A percentile compares a stretch with the other conserved stretches of the same genome.
Evolutionary conservation across 1,140 invertebrate species (phyloP).

Genomic region (Drepana arcuata): DNA sequence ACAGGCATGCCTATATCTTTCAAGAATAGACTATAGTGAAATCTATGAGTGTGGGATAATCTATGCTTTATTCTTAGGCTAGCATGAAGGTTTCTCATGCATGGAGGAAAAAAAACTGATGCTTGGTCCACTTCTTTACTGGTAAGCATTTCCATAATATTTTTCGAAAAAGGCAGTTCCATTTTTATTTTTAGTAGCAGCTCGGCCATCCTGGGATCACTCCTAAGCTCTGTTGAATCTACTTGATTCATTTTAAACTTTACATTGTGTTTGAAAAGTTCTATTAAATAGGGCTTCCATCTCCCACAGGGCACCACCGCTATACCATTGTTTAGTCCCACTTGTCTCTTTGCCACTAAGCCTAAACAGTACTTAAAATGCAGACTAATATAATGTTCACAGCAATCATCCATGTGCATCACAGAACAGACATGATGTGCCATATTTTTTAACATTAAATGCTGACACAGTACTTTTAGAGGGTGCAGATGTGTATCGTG

Average conservation of each 20-base stretch:
- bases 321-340: slow-evolving; percentile 67
- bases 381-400: slow-evolving; percentile 45
- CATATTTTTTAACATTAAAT: slow-evolving; percentile 41
- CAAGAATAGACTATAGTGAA: slow-evolving; percentile 79
- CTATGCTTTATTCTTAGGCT: slow-evolving; percentile 77
- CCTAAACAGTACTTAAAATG: slow-evolving; percentile 69
- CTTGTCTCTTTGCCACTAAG: slow-evolving; percentile 65
- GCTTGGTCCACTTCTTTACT: slow-evolving; percentile 68
- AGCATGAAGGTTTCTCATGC: slow-evolving; percentile 82
- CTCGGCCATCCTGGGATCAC: slow-evolving; percentile 65
- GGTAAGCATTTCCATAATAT: slow-evolving; percentile 29
- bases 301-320: slow-evolving; percentile 70
- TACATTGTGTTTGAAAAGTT: slow-evolving; percentile 69
- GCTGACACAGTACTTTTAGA: slow-evolving; percentile 31
- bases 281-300: slow-evolving; percentile 70
- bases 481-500: slow-evolving; percentile 19
- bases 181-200: slow-evolving; percentile 46
- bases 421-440: slow-evolving; percentile 36
- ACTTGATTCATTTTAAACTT: slow-evolving; percentile 44
- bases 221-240: slow-evolving; percentile 26
- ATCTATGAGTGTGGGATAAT: slow-evolving; percentile 80
- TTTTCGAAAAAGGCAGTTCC: slow-evolving; percentile 19
- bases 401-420: slow-evolving; percentile 31
- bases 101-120: slow-evolving; percentile 78
- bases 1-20: slow-evolving; percentile 80